phyloP scores from a whole-genome alignment of 2,797 vertebrate genomes.

The Propithecus perrieri region DNA sequence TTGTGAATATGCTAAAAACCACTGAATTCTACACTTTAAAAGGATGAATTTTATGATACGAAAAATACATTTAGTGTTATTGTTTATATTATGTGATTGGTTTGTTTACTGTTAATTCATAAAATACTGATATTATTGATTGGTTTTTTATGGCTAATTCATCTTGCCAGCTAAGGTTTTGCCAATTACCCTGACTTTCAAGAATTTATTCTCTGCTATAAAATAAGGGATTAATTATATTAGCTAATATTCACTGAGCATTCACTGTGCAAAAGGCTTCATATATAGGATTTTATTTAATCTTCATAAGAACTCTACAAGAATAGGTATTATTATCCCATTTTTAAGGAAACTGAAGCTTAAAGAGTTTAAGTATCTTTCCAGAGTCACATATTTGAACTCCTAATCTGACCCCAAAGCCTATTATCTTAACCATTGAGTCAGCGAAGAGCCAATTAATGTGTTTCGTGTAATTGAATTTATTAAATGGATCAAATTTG shows the following conservation, averaged over 20 bases:
- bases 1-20: neutral
- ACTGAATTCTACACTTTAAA: neutral
- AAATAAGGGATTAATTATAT: neutral
- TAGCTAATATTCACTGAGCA: conserved; percentile 18
- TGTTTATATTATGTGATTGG: neutral
- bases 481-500: conserved; percentile 5
- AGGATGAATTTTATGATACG: neutral
- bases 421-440: neutral
- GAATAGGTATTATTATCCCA: neutral
- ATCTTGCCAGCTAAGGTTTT: conserved; percentile 26
- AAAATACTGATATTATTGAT: neutral
- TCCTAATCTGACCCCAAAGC: neutral
- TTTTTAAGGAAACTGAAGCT: conserved; percentile 42
- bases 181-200: conserved; percentile 15
- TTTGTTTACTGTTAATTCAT: neutral
- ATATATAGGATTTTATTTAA: neutral
- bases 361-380: neutral
- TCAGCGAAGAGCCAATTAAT: neutral
- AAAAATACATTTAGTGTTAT: neutral
- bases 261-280: neutral
- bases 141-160: neutral
- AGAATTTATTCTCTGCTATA: neutral
- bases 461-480: conserved; percentile 8
- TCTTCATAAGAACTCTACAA: neutral
- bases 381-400: neutral